Conservation (phyloP, 2,113 vertebrate species). For the Hyaena hyaena region DNA sequence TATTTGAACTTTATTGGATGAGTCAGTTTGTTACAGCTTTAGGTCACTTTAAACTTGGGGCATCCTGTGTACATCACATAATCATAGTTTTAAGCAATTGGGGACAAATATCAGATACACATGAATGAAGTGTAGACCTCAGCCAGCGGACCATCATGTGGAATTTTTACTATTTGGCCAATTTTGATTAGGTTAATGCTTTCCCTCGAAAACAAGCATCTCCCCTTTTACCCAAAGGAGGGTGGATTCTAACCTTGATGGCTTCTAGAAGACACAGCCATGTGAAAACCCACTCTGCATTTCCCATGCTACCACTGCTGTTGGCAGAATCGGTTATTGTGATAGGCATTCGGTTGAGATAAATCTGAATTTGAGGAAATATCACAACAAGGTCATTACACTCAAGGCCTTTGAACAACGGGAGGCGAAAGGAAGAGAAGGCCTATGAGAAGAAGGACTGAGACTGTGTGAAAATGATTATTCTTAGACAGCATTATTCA, state of each 20-base stretch:
- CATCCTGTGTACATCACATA: slow-evolving; percentile 93
- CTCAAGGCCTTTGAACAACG: neutral
- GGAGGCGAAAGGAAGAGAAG: neutral
- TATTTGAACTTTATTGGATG: slow-evolving; percentile 21
- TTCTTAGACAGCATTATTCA: neutral
- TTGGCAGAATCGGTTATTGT: neutral
- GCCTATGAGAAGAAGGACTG: neutral
- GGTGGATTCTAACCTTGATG: neutral
- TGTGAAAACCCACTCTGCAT: neutral
- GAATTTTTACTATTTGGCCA: neutral
- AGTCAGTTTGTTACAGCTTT: neutral
- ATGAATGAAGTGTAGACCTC: slow-evolving; percentile 69
- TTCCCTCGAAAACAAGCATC: neutral
- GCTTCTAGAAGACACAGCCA: neutral
- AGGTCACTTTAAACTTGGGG: slow-evolving; percentile 80
- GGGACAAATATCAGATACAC: slow-evolving; percentile 70
- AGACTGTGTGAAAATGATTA: neutral
- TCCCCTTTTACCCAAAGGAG: slow-evolving; percentile 41
- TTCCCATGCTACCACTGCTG: neutral
- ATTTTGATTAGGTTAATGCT: slow-evolving; percentile 16
- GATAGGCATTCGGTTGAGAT: neutral
- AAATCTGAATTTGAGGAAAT: neutral
- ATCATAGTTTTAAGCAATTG: slow-evolving; percentile 76
- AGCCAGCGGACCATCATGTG: slow-evolving; percentile 31
- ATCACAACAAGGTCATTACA: neutral